Base-by-base conservation (phyloP, 2,888 invertebrate species). In the Drosophila putrida region DNA sequence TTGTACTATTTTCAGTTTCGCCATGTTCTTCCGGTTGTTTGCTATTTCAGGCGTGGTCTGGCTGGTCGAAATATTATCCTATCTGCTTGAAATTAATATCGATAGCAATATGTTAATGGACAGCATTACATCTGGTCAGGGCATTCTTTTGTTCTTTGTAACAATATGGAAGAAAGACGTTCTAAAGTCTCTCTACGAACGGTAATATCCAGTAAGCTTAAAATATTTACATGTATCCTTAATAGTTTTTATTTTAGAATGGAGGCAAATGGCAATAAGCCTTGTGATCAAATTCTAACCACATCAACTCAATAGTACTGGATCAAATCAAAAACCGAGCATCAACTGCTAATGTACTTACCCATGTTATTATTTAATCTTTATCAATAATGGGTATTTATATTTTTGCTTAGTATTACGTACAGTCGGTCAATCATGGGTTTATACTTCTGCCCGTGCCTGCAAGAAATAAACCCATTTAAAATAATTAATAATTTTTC, bases 1-100 rank as follows among this genome's bases (percentile, higher is more conserved):
- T n/a, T 28, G 6, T 31, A 6, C 11, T 8, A 1, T 38, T 50
- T 68, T 31, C 20, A 96, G 96, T 91, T 96, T 95, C 90, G 95
- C 94, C 28, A 93, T 96, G 1, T 97, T 96, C 90, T 86, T 96
- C 77, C 96, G 96, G 88, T 92, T 97, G 35, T 95, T 97, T 90
- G 93, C 96, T 81, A 96, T 96, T 31, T 96, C 96, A 96, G 97
- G 96, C 0, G 94, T 96, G 33, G 96, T 95, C 88, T 97, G 97
- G 97, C 93, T 94, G 0, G 94, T 95, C 92, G 96, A 97, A 90
- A 93, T 96, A 59, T 92, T 96, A 70, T 95, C 96, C 36, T 96
- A 95, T 94, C 93, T 94, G 0, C 47, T 28, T 31, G 4, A 0
- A 31, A 35, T 33, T 8, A 20, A 43, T 33, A 1, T 0, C 11